These are phyloP conservation scores for Holothuria leucospilota DNA, from an alignment of 53 echinoderm and acorn worm species.

Conservation along the genomic window DNA sequence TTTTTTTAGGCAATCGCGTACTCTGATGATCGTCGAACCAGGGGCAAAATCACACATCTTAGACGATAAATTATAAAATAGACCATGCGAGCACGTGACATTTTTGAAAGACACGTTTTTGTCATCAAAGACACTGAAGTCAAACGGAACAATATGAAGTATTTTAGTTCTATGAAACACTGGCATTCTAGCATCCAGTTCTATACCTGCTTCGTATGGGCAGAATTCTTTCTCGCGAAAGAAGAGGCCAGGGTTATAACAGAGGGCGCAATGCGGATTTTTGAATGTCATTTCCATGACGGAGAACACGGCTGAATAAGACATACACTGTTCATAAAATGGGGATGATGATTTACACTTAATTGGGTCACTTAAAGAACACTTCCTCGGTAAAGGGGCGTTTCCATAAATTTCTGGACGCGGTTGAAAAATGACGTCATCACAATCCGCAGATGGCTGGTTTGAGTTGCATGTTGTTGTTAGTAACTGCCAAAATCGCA, in stretches of 20 bases:
- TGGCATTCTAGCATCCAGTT: background rate
- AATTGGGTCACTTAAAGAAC: background rate
- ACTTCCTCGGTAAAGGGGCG: background rate
- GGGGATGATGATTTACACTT: background rate
- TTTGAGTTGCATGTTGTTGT: background rate
- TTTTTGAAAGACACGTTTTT: background rate
- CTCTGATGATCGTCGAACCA: too few relatives aligned
- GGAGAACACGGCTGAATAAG: background rate
- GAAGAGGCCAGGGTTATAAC: background rate
- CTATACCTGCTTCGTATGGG: background rate
- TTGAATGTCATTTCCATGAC: background rate
- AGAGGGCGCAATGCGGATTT: background rate
- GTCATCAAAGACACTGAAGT: background rate
- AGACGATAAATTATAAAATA: background rate
- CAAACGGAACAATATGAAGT: background rate
- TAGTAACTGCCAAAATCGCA: background rate
- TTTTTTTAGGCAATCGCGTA: background rate
- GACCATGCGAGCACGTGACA: background rate
- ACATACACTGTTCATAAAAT: background rate
- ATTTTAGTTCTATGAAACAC: background rate
- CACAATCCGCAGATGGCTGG: background rate
- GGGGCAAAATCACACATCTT: background rate
- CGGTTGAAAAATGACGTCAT: background rate
- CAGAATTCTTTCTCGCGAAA: background rate
- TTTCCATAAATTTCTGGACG: background rate